phyloP scores from a whole-genome alignment of 2,888 invertebrate genomes.

The Lochmaea crataegi region DNA sequence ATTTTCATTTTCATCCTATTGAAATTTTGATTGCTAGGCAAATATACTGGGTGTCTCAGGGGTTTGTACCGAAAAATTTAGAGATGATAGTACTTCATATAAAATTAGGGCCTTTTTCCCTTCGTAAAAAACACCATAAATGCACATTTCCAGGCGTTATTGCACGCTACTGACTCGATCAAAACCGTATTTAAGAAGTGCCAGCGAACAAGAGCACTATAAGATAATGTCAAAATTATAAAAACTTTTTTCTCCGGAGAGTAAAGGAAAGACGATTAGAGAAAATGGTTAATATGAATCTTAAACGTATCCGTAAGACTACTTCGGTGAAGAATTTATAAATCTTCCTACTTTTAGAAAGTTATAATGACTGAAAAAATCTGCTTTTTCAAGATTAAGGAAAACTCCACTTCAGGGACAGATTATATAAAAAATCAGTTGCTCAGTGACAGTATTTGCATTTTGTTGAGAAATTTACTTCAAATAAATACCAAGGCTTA shows the following conservation, averaged over 20 bases:
- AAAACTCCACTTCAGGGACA: background rate
- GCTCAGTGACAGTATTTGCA: background rate
- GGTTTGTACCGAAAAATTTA: no score
- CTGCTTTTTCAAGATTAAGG: background rate
- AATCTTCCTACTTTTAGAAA: slow-evolving; percentile 18
- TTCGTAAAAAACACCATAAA: no score
- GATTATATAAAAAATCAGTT: background rate
- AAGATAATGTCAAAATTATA: slow-evolving; percentile 15
- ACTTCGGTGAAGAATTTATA: slow-evolving; percentile 6
- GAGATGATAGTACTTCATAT: no score
- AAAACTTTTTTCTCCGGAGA: slow-evolving; percentile 20
- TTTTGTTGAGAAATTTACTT: background rate
- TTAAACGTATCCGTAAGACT: slow-evolving; percentile 5
- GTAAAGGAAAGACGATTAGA: slow-evolving; percentile 23
- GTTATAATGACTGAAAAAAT: slow-evolving; percentile 16
- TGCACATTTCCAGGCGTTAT: no score
- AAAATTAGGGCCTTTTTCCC: no score
- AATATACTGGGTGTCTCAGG: no score
- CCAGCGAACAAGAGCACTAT: background rate
- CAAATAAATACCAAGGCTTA: no score
- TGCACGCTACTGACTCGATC: background rate
- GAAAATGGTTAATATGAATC: slow-evolving; percentile 26
- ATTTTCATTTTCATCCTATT: no score
- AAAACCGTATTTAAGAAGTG: background rate
- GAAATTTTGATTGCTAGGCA: no score